Evolutionary conservation across 2,797 vertebrate species (phyloP).

Genomic region (Lophotriccus pileatus): DNA sequence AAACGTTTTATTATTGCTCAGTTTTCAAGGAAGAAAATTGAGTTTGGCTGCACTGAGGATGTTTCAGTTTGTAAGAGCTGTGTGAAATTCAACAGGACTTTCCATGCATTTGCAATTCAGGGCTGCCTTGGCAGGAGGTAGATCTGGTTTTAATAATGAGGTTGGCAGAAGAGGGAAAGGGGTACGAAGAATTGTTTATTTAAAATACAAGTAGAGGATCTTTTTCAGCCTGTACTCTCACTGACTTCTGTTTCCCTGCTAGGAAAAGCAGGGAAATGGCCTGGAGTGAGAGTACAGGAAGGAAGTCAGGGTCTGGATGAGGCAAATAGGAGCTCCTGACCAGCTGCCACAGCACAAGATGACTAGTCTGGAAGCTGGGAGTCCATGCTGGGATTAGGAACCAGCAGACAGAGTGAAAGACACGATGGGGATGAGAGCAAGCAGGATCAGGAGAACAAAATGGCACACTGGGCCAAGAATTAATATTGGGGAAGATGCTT

Average conservation of each 20-base stretch:
- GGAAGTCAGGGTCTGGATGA: neutral
- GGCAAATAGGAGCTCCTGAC: neutral
- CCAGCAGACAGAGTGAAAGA: neutral
- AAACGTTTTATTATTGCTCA: neutral
- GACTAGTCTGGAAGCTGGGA: neutral
- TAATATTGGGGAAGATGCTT: neutral
- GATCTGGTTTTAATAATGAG: neutral
- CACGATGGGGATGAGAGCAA: fast-evolving
- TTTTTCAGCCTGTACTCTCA: neutral
- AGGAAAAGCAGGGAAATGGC: neutral
- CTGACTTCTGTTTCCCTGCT: neutral
- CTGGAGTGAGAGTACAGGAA: neutral
- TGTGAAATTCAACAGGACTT: conserved; percentile 14
- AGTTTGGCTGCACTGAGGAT: neutral
- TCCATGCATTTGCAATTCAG: neutral
- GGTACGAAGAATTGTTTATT: neutral
- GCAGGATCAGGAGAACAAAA: neutral
- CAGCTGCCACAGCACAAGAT: neutral
- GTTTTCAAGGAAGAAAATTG: neutral
- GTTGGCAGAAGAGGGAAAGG: neutral
- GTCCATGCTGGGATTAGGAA: neutral
- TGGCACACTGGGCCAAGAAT: neutral
- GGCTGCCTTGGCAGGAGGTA: neutral
- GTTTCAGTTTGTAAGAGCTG: neutral
- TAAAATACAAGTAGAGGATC: neutral